Base-by-base conservation (phyloP, 2,888 invertebrate genomes). In the Eilema depressum region DNA sequence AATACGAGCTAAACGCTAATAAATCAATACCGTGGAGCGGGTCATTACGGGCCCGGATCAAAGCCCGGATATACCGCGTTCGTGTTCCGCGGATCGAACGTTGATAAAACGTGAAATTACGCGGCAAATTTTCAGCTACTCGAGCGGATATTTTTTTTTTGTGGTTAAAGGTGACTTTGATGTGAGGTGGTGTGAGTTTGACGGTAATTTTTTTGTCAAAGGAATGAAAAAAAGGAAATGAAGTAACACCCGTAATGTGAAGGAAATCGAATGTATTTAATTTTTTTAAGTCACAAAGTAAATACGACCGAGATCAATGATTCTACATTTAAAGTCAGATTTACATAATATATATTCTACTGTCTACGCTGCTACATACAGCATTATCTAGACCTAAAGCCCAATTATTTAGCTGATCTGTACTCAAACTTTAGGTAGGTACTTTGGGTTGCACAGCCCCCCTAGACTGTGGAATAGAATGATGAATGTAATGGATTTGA, bases 1-100 rank as follows among this genome's bases (percentile, higher is more conserved):
- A 75, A 90, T 89, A 85, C 83, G 78, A 83, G 84, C 85, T 90
- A 88, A 90, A 85, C 84, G 86, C 79, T 85, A 85, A 88, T 90
- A 91, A 89, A 91, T 91, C 90, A 91, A 91, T 91, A 89, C 83
- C 79, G 68, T 72, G 69, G 75, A 71, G 73, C 71, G 75, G 78
- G 81, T 83, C 83, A 85, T 85, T 86, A 86, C 78, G 66, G 67
- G 33, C 79, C 28, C 76, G 78, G 79, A 79, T 83, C 79, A 82
- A 64, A 78, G 81, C 73, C 68, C 79, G 77, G 76, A 73, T 76
- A 79, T 79, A 64, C 69, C 74, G 67, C 59, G 60, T 26, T 37
- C 60, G 68, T 65, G 71, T 62, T 53, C 12, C 73, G 41, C 23
- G 37, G 37, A 62, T 67, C 23, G n/a, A 63, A 47, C 25, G 63